Conservation (phyloP, 2,113 vertebrate species). For the Sturnira hondurensis region DNA sequence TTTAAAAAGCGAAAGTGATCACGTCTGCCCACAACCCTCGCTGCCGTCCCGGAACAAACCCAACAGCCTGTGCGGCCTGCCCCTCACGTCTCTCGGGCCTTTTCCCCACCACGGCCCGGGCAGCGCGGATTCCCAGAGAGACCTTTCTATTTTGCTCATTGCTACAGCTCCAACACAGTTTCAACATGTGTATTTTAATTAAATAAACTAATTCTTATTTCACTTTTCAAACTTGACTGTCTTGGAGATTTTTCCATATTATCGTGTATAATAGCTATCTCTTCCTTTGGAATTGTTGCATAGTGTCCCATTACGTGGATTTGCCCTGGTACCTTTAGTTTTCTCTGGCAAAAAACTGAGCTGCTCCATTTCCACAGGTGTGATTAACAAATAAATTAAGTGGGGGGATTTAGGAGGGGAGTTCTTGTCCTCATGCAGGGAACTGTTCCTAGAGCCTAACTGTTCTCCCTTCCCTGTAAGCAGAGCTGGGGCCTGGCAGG, state of each 20-base stretch:
- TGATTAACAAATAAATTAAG: neutral
- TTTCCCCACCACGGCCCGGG: too few relatives aligned
- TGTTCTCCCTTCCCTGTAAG: neutral
- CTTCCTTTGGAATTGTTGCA: neutral
- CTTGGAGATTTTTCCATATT: neutral
- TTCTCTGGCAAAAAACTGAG: neutral
- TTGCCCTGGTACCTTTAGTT: neutral
- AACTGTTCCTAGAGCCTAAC: neutral
- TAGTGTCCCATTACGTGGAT: neutral
- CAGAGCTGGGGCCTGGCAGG: neutral
- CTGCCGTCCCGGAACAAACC: neutral
- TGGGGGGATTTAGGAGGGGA: neutral
- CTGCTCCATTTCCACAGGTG: neutral
- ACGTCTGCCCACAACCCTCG: neutral
- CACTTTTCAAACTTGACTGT: neutral
- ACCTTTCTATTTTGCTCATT: neutral
- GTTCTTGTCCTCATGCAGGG: neutral
- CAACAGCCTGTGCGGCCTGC: too few relatives aligned
- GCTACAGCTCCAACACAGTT: neutral
- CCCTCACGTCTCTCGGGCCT: neutral
- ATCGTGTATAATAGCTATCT: neutral
- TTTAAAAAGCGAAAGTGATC: neutral
- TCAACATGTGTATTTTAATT: neutral
- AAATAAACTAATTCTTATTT: slow-evolving; percentile 3
- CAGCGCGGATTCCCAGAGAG: too few relatives aligned